These are phyloP conservation scores for Tenthredo scrophulariae DNA, from an alignment of 2,888 invertebrate genomes.

Conservation along the genomic window DNA sequence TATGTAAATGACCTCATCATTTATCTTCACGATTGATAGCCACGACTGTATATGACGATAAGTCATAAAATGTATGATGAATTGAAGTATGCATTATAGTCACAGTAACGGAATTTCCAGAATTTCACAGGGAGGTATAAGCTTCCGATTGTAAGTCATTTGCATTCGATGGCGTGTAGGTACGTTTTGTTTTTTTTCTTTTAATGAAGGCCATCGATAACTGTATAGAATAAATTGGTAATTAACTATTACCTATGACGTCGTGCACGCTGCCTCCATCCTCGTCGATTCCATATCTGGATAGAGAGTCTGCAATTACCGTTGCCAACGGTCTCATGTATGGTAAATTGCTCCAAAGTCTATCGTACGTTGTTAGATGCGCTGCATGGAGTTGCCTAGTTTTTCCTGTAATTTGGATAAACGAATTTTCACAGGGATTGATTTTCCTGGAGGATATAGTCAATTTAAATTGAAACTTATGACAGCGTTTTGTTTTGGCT, in stretches of 20 bases:
- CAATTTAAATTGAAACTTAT: neutral
- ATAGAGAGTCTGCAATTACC: conserved; percentile 78
- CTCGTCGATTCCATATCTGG: conserved; percentile 78
- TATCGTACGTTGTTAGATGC: conserved; percentile 78
- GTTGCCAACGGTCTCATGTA: conserved; percentile 79
- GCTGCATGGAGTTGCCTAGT: conserved; percentile 79
- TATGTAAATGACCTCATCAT: neutral
- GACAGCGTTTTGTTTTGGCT: neutral
- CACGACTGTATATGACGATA: neutral
- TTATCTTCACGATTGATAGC: neutral
- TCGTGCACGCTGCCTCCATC: conserved; percentile 79
- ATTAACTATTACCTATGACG: conserved; percentile 73
- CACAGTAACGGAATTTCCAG: neutral
- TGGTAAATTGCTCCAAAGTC: conserved; percentile 79
- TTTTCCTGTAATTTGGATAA: conserved; percentile 70
- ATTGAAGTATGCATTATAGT: neutral
- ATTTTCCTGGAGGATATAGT: neutral
- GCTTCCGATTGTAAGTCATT: neutral
- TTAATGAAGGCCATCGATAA: neutral
- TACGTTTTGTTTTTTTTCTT: neutral
- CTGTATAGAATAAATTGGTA: neutral
- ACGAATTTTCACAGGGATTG: neutral
- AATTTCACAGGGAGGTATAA: neutral
- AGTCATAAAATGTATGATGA: neutral
- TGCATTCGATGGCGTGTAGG: neutral